Conservation (phyloP, 2,888 invertebrate genomes). For the Lissocephala sabroskyi region DNA sequence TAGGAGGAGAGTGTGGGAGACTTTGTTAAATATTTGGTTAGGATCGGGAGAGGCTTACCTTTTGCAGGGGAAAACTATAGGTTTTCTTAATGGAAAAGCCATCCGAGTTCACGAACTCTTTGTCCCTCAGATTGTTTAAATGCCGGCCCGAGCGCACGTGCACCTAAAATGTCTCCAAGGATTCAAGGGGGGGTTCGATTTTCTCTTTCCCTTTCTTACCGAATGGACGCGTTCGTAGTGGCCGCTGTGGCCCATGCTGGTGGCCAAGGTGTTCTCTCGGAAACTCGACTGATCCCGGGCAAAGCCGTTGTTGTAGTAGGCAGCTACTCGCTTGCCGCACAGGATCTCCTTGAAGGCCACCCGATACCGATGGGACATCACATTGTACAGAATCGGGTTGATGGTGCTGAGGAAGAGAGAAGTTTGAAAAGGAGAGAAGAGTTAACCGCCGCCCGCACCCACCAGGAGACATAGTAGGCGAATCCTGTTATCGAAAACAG, state of each 20-base stretch:
- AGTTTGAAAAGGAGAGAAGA: too few species aligned
- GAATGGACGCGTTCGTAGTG: conserved; percentile 56
- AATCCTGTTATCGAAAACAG: conserved; percentile 85
- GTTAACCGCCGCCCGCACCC: conserved; percentile 16
- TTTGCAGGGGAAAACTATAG: conserved; percentile 38
- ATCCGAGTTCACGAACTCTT: conserved; percentile 50
- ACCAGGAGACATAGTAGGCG: conserved; percentile 84
- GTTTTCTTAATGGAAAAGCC: conserved; percentile 53
- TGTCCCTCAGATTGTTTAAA: conserved; percentile 44
- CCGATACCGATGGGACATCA: conserved; percentile 85
- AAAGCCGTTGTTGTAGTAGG: conserved; percentile 73
- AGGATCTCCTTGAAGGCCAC: conserved; percentile 84
- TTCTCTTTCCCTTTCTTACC: conserved; percentile 41
- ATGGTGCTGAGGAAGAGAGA: conserved; percentile 77
- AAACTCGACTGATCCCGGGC: conserved; percentile 77
- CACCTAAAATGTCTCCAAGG: too few species aligned
- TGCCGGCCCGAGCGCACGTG: conserved; percentile 57
- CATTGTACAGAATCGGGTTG: conserved; percentile 89
- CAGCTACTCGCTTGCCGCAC: conserved; percentile 75
- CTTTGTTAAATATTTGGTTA: not conserved
- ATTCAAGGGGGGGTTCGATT: too few species aligned
- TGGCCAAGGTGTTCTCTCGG: conserved; percentile 75
- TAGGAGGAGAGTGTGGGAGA: too few species aligned
- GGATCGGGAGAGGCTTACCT: conserved; percentile 35
- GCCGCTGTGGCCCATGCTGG: conserved; percentile 40